phyloP scores from a whole-genome alignment of 2,113 vertebrate species.

The Myrmophylax atrothorax region DNA sequence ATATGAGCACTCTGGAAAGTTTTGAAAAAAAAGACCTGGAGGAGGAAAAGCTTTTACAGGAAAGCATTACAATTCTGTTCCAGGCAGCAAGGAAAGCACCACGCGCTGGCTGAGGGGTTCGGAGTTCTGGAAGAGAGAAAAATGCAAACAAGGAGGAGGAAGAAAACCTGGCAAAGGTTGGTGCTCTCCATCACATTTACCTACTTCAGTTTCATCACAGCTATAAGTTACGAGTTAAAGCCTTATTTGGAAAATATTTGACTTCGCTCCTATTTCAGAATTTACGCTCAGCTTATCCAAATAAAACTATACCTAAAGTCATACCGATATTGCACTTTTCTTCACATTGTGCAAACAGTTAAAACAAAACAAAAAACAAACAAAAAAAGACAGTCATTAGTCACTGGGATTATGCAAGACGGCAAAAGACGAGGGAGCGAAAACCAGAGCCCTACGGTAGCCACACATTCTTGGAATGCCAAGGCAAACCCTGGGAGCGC shows the following conservation, averaged over 20 bases:
- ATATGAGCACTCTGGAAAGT: background rate
- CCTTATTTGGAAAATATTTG: background rate
- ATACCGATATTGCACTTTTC: background rate
- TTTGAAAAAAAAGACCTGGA: background rate
- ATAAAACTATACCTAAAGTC: background rate
- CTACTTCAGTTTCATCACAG: background rate
- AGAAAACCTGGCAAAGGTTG: background rate
- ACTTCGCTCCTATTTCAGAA: background rate
- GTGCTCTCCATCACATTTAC: background rate
- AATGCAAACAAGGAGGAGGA: background rate
- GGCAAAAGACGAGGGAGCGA: background rate
- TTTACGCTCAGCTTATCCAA: background rate
- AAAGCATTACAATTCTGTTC: background rate
- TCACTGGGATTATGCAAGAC: constrained; percentile 43
- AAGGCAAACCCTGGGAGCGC: background rate
- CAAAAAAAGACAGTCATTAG: background rate
- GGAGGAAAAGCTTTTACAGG: background rate
- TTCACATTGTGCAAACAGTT: background rate
- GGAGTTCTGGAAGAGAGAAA: background rate
- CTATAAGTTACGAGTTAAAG: background rate
- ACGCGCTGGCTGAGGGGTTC: background rate
- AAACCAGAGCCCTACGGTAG: background rate
- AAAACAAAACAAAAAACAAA: background rate
- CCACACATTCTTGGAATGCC: constrained; percentile 44
- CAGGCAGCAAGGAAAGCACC: background rate